Percentiles rank a stretch among this genome's conserved stretches.
These are phyloP conservation scores for Pseudomyrmex gracilis DNA, from an alignment of 1,140 invertebrate species.

Conservation along the genomic window DNA sequence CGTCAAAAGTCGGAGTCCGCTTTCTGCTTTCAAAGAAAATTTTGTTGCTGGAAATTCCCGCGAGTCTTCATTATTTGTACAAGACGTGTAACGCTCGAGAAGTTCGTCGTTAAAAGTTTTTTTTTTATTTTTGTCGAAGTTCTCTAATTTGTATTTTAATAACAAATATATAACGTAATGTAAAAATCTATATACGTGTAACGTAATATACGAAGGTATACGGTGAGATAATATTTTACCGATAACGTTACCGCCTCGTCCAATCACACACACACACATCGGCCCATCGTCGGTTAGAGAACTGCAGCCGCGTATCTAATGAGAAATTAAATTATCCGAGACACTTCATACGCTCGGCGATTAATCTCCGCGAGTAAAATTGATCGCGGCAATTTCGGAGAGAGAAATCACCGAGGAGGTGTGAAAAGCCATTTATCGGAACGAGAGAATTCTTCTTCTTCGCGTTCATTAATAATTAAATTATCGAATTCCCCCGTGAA, in stretches of 20 bases:
- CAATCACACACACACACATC: neutral
- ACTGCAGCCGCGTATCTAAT: conserved; percentile 27
- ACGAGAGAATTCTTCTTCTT: conserved; percentile 50
- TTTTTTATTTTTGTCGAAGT: too few relatives aligned
- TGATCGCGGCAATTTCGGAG: conserved; percentile 68
- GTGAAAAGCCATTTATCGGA: conserved; percentile 62
- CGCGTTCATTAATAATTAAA: conserved; percentile 60
- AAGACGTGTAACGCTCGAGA: too few relatives aligned
- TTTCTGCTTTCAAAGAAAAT: too few relatives aligned
- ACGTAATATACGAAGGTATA: too few relatives aligned
- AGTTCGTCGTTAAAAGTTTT: too few relatives aligned
- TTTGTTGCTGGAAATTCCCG: too few relatives aligned
- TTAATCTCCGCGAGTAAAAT: conserved; percentile 70
- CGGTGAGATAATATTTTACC: too few relatives aligned
- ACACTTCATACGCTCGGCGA: conserved; percentile 60
- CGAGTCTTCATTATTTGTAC: neutral
- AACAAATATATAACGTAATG: too few relatives aligned
- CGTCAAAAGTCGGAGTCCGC: neutral
- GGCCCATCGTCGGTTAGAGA: conserved; percentile 22
- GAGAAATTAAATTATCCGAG: conserved; percentile 69
- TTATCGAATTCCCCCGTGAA: neutral
- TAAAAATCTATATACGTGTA: too few relatives aligned
- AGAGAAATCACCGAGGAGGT: conserved; percentile 38
- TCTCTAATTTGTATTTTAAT: too few relatives aligned
- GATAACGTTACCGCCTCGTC: too few relatives aligned